A percentile compares a stretch with the other conserved stretches of the same genome.
Conservation (phyloP, 2,113 vertebrate genomes). For the Urocynchramus pylzowi region DNA sequence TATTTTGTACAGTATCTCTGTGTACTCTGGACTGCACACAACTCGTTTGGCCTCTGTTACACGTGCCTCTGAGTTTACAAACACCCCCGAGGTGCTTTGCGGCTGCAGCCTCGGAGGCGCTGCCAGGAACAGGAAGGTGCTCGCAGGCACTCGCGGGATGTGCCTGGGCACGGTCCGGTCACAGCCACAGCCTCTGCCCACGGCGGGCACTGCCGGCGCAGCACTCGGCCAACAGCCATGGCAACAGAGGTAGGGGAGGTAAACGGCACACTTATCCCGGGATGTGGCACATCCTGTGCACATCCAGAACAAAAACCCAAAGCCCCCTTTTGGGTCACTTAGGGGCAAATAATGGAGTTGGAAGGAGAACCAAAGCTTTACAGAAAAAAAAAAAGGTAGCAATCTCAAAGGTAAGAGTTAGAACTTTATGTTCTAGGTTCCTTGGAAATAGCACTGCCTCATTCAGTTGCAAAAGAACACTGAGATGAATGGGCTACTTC, state of each 20-base stretch:
- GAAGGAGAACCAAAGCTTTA: not conserved
- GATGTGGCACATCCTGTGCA: not conserved
- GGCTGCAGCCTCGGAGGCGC: not conserved
- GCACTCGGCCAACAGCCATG: not conserved
- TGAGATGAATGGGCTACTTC: not conserved
- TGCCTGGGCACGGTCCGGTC: rapidly evolving
- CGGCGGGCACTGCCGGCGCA: rapidly evolving
- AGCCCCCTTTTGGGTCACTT: not conserved
- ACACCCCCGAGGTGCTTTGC: not conserved
- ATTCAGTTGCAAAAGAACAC: not conserved
- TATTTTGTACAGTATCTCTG: not conserved
- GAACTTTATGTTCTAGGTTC: not conserved
- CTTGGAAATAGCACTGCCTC: not conserved
- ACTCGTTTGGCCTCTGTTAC: not conserved
- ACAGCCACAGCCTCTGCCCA: not conserved
- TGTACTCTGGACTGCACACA: not conserved
- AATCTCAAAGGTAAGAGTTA: not conserved
- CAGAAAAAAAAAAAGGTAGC: not conserved
- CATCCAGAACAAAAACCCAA: not conserved
- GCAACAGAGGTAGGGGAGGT: not conserved
- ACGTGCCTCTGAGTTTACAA: not conserved
- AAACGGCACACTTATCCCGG: not conserved
- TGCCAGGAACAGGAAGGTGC: not conserved
- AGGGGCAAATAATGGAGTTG: not conserved
- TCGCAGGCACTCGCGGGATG: not conserved